Evolutionary conservation across 2,797 vertebrate genomes (phyloP).

Genomic region (Synaphobranchus kaupii): DNA sequence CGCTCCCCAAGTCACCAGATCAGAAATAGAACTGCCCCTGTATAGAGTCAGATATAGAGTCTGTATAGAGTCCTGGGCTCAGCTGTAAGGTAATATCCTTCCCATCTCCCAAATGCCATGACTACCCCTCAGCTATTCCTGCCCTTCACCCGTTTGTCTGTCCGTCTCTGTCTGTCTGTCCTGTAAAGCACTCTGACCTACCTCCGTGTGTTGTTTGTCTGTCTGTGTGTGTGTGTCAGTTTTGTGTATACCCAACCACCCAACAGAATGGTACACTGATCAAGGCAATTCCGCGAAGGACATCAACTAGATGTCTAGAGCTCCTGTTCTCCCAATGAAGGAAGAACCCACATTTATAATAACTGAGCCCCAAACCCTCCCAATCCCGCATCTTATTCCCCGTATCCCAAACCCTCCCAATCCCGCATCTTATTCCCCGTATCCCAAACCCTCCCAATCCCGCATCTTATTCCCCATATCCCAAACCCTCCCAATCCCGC

Average conservation of each 20-base stretch:
- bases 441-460: background rate
- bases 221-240: background rate
- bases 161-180: background rate
- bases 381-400: background rate
- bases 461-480: too few species aligned
- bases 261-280: background rate
- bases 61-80: background rate
- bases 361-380: background rate
- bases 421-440: too few species aligned
- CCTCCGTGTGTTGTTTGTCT: too few species aligned
- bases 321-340: background rate
- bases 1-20: background rate
- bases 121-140: background rate
- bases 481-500: background rate
- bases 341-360: too few species aligned
- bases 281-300: background rate
- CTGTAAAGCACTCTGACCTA: background rate
- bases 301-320: background rate
- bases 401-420: too few species aligned
- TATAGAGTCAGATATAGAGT: too few species aligned
- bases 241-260: background rate
- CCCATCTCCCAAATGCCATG: background rate
- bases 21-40: conserved; percentile 22
- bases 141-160: background rate
- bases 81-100: conserved; percentile 7